Evolutionary conservation across 1,140 invertebrate genomes (phyloP).

Genomic region (Caenorhabditis brenneri): DNA sequence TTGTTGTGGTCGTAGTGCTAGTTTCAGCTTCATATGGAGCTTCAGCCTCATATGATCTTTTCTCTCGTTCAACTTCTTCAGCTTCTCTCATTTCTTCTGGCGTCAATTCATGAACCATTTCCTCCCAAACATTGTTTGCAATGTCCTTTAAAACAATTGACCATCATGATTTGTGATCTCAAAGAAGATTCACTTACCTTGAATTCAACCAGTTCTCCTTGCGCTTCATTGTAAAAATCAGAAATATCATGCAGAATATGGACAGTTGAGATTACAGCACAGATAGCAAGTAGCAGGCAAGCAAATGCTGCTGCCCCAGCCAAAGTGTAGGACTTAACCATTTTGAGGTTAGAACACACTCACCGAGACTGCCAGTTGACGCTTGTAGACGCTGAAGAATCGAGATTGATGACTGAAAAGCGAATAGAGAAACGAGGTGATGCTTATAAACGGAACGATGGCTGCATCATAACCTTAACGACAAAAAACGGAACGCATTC

Average conservation of each 20-base stretch:
- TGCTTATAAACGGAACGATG: constrained; percentile 28
- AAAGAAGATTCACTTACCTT: not conserved
- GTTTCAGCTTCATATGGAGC: not conserved
- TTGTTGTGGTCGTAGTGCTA: not conserved
- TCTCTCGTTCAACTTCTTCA: not conserved
- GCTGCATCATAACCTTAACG: constrained; percentile 31
- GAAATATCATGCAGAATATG: constrained; percentile 24
- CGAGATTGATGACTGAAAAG: not conserved
- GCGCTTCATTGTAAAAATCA: constrained; percentile 20
- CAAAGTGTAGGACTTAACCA: constrained; percentile 35
- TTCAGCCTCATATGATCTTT: constrained; percentile 10
- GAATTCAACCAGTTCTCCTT: constrained; percentile 30
- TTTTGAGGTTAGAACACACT: constrained; percentile 14
- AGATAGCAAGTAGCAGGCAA: constrained; percentile 14
- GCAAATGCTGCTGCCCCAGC: constrained; percentile 8
- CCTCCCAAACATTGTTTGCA: constrained; percentile 20
- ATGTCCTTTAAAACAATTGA: constrained; percentile 13
- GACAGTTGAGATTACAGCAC: constrained; percentile 14
- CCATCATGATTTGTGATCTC: not conserved
- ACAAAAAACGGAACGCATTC: not conserved
- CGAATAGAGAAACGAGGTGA: not conserved
- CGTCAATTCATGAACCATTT: constrained; percentile 20
- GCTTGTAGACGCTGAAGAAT: constrained; percentile 19
- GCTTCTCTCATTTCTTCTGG: constrained; percentile 36
- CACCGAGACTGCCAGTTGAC: not conserved